phyloP scores from a whole-genome alignment of 2,797 vertebrate species.

The Threskiornis aethiopicus region DNA sequence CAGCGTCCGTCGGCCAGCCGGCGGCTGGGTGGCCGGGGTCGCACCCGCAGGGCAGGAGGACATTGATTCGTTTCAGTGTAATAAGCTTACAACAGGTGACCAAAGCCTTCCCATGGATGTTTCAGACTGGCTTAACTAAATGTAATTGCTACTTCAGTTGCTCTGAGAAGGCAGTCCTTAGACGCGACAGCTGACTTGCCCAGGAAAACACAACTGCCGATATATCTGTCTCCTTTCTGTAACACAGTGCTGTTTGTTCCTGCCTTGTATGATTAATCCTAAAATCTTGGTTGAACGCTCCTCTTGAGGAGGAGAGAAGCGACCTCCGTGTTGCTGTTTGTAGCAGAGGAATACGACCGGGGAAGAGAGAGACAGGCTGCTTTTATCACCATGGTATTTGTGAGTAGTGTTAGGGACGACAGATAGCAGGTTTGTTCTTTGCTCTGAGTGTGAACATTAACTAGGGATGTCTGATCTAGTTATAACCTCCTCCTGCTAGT shows the following conservation, averaged over 20 bases:
- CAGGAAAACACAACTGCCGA: neutral
- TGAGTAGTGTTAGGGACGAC: too few species aligned
- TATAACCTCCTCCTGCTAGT: neutral
- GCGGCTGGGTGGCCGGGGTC: accelerated
- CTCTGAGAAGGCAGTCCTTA: neutral
- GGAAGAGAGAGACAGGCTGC: neutral
- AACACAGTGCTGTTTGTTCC: neutral
- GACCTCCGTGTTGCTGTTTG: accelerated
- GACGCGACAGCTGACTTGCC: neutral
- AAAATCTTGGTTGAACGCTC: neutral
- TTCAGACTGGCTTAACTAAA: neutral
- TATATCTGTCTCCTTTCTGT: neutral
- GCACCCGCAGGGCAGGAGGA: accelerated
- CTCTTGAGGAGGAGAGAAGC: neutral
- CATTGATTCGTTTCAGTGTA: accelerated
- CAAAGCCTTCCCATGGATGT: neutral
- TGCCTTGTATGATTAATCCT: neutral
- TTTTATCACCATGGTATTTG: neutral
- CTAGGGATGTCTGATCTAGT: neutral
- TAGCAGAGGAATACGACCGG: neutral
- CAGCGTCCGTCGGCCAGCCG: accelerated
- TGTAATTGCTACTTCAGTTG: neutral
- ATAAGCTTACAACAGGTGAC: neutral
- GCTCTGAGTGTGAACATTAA: neutral
- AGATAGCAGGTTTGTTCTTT: neutral